Percentiles rank a stretch among this genome's conserved stretches.
Conservation (phyloP, 2,888 invertebrate species). For the Dynastes hyllus region DNA sequence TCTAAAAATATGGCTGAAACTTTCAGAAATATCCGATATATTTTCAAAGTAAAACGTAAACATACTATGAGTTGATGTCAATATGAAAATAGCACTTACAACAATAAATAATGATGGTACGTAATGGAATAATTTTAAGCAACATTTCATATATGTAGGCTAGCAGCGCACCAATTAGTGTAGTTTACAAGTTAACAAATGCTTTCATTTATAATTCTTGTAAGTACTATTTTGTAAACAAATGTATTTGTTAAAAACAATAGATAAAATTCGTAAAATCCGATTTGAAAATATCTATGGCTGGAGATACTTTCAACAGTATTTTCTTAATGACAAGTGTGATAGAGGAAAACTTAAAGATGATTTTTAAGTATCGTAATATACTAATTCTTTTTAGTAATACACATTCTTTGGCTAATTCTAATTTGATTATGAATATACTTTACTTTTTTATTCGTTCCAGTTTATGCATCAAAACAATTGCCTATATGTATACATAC, state of each 20-base stretch:
- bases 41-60: too few relatives aligned
- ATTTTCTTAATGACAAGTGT: too few relatives aligned
- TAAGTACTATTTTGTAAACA: neutral
- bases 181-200: too few relatives aligned
- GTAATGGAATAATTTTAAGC: too few relatives aligned
- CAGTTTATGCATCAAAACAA: constrained; percentile 23
- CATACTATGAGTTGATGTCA: too few relatives aligned
- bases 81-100: too few relatives aligned
- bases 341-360: neutral
- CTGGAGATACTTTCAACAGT: constrained; percentile 27
- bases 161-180: too few relatives aligned
- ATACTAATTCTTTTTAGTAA: neutral
- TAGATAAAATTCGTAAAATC: too few relatives aligned
- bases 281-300: constrained; percentile 36
- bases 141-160: too few relatives aligned
- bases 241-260: neutral
- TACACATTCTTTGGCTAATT: constrained; percentile 3
- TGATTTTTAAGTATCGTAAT: neutral
- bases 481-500: neutral
- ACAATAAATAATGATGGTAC: too few relatives aligned
- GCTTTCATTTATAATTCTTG: too few relatives aligned
- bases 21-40: constrained; percentile 12
- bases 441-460: constrained; percentile 25
- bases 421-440: constrained; percentile 2
- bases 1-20: constrained; percentile 41